Conservation (phyloP, 2,888 invertebrate species). For the Pristionchus maxplancki region DNA sequence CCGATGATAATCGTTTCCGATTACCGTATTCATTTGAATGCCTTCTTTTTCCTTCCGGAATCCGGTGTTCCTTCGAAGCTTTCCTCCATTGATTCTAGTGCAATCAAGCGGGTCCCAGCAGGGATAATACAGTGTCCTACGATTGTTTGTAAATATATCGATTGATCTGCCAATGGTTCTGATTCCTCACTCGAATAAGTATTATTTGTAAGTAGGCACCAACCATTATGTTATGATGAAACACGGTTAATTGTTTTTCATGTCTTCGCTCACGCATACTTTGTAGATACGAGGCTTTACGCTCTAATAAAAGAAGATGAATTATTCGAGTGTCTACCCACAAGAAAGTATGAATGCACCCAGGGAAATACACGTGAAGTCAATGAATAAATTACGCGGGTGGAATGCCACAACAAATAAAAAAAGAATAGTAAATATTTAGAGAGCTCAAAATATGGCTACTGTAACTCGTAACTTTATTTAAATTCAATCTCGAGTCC, state of each 20-base stretch:
- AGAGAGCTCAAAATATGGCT: background rate
- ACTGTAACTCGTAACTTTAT: background rate
- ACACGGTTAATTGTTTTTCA: conserved; percentile 24
- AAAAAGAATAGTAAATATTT: too few species aligned
- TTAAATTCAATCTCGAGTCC: background rate
- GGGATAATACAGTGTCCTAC: conserved; percentile 31
- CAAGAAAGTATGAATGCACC: background rate
- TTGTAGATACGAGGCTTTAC: conserved; percentile 20
- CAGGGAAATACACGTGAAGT: background rate
- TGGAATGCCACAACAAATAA: background rate
- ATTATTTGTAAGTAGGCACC: conserved; percentile 38
- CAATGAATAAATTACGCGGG: background rate
- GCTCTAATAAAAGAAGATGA: conserved; percentile 7
- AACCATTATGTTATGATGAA: conserved; percentile 14
- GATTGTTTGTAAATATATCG: conserved; percentile 41
- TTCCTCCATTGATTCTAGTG: conserved; percentile 32
- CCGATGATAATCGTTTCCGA: conserved; percentile 15
- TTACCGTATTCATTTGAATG: conserved; percentile 32
- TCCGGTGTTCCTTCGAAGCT: conserved; percentile 18
- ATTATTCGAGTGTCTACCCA: background rate
- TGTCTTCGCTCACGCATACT: conserved; percentile 15
- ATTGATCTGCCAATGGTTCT: conserved; percentile 22
- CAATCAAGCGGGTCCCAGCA: conserved; percentile 25
- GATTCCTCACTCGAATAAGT: conserved; percentile 28
- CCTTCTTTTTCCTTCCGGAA: background rate